These are phyloP conservation scores for Synanthedon formicaeformis DNA, from an alignment of 2,888 invertebrate species.

Conservation along the genomic window DNA sequence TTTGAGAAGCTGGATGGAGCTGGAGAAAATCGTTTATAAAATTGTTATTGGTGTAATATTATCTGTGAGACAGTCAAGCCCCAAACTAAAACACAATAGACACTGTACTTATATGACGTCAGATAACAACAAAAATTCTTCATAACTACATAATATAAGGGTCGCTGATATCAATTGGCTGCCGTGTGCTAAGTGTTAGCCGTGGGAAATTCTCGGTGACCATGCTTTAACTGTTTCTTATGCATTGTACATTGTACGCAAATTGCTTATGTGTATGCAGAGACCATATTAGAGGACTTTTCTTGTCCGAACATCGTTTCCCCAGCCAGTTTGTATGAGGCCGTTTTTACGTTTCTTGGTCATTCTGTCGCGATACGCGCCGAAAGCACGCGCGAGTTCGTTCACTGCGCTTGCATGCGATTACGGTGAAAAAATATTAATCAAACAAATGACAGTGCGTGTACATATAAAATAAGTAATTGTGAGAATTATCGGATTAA, in stretches of 20 bases:
- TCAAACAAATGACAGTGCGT: constrained; percentile 7
- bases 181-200: constrained; percentile 9
- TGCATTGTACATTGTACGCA: constrained; percentile 10
- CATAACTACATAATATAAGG: constrained; percentile 18
- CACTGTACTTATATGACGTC: too few relatives aligned
- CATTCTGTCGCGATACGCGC: constrained; percentile 53
- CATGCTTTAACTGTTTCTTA: constrained; percentile 8
- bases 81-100: too few relatives aligned
- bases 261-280: constrained; percentile 8
- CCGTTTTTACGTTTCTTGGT: constrained; percentile 10
- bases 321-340: constrained; percentile 15
- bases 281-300: constrained; percentile 8
- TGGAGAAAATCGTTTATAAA: too few relatives aligned
- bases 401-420: constrained; percentile 9
- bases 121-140: constrained; percentile 31
- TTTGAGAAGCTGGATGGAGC: too few relatives aligned
- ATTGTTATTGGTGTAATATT: too few relatives aligned
- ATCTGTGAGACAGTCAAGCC: too few relatives aligned
- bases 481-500: background rate
- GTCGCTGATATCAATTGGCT: constrained; percentile 37
- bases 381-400: constrained; percentile 45
- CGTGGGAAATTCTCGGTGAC: constrained; percentile 32
- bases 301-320: constrained; percentile 9
- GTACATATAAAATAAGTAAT: background rate
- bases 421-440: constrained; percentile 5